phyloP scores from a whole-genome alignment of 2,113 vertebrate species.

The Struthidea cinerea region DNA sequence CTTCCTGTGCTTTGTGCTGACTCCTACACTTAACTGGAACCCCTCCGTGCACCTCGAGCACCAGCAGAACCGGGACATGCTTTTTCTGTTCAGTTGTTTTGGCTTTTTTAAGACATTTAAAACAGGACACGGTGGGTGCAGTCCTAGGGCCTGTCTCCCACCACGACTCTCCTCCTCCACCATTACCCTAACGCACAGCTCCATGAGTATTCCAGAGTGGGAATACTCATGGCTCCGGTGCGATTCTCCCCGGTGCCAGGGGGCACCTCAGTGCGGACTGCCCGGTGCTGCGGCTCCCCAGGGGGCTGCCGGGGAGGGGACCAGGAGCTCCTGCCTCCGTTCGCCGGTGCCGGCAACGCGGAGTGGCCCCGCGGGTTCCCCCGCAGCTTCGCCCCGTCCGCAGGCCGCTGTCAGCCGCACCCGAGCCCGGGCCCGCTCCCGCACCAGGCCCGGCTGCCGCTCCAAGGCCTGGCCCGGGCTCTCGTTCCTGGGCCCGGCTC shows the following conservation, averaged over 20 bases:
- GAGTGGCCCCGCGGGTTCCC: not conserved
- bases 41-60: not conserved
- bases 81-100: not conserved
- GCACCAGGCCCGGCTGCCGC: not conserved
- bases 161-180: not conserved
- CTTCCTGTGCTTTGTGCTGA: not conserved
- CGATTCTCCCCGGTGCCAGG: not conserved
- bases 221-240: accelerated
- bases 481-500: not conserved
- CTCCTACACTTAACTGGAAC: not conserved
- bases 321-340: not conserved
- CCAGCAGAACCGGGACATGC: not conserved
- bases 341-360: not conserved
- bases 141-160: not conserved
- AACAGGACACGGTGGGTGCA: not conserved
- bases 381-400: not conserved
- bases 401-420: not conserved
- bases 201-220: not conserved
- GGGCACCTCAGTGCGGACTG: not conserved
- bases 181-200: not conserved
- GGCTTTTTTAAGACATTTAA: not conserved
- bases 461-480: not conserved
- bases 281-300: not conserved
- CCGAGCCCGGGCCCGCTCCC: not conserved
- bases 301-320: not conserved